These are phyloP conservation scores for Psittacula derbiana DNA, from an alignment of 2,797 vertebrate genomes.

Conservation along the genomic window DNA sequence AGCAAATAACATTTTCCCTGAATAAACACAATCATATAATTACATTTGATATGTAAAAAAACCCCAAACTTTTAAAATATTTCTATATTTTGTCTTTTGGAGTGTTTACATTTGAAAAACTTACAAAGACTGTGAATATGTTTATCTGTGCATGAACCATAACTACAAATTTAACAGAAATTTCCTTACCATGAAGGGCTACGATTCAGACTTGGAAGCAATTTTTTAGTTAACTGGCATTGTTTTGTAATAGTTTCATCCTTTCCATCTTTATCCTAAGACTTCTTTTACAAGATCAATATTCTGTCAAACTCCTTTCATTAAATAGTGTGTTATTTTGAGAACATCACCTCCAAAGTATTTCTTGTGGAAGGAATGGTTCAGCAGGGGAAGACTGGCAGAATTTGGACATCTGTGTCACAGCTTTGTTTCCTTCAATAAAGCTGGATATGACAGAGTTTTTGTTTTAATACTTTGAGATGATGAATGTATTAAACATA, in stretches of 20 bases:
- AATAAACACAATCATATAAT: slow-evolving; percentile 64
- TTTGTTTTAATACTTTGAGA: not conserved
- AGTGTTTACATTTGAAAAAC: not conserved
- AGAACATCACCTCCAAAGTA: not conserved
- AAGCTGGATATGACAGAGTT: not conserved
- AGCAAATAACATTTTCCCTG: slow-evolving; percentile 45
- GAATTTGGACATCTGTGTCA: not conserved
- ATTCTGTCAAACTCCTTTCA: not conserved
- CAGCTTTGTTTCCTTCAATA: slow-evolving; percentile 5
- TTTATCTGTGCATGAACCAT: not conserved
- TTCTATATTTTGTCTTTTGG: not conserved
- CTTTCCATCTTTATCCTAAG: not conserved
- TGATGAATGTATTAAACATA: not conserved
- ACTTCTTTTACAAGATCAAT: not conserved
- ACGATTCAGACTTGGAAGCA: not conserved
- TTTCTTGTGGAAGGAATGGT: not conserved
- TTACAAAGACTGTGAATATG: not conserved
- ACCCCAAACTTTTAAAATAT: not conserved
- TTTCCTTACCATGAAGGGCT: not conserved
- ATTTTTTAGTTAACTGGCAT: not conserved
- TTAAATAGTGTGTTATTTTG: not conserved
- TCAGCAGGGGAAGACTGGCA: not conserved
- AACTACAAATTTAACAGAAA: not conserved
- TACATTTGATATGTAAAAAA: not conserved
- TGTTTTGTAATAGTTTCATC: not conserved